Conservation (phyloP, 2,797 vertebrate species). For the Mus caroli region DNA sequence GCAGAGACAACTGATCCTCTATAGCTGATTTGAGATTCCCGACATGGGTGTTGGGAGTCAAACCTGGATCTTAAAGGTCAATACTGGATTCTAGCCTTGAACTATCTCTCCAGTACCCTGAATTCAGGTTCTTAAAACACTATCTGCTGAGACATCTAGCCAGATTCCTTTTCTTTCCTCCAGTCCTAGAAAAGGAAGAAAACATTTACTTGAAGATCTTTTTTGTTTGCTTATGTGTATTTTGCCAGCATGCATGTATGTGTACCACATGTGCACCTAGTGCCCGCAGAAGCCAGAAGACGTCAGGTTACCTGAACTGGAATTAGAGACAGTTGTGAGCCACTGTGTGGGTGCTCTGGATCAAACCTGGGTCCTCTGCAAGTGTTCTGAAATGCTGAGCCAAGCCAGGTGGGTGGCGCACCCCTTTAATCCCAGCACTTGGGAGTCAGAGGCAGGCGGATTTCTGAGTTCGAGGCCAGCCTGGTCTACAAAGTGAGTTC, state of each 20-base stretch:
- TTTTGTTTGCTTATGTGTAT: not conserved
- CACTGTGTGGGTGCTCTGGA: not conserved
- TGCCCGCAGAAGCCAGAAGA: not conserved
- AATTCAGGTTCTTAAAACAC: not conserved
- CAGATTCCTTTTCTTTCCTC: constrained; percentile 7
- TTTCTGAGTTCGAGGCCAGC: too few relatives aligned
- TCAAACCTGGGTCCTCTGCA: not conserved
- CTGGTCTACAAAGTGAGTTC: too few relatives aligned
- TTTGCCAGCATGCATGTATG: not conserved
- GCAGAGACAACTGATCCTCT: not conserved
- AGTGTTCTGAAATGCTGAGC: not conserved
- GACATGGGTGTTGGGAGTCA: not conserved
- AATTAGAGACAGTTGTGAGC: not conserved
- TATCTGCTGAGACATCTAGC: not conserved
- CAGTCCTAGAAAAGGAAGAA: not conserved
- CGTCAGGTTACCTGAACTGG: not conserved
- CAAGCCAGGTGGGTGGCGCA: not conserved
- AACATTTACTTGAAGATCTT: not conserved
- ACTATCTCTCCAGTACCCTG: not conserved
- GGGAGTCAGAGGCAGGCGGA: too few relatives aligned
- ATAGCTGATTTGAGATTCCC: not conserved
- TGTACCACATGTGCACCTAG: not conserved
- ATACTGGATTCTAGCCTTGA: not conserved
- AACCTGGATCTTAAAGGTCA: not conserved
- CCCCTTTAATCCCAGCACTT: too few relatives aligned